Percentiles rank a stretch among this genome's conserved stretches.
Conservation (phyloP, 2,888 invertebrate genomes). For the Glaucopsyche alexis region DNA sequence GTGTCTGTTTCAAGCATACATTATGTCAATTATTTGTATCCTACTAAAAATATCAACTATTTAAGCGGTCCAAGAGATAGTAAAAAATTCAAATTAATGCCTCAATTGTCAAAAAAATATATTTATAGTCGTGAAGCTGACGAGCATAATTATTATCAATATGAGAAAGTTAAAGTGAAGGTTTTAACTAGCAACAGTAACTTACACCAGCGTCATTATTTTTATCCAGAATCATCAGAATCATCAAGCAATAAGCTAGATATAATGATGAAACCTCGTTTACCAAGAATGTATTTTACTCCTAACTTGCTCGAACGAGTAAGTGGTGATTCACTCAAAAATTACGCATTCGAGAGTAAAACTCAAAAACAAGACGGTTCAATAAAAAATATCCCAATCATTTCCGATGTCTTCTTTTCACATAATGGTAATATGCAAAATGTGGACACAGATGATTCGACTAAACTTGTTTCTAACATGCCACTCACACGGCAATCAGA, state of each 20-base stretch:
- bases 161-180: conserved; percentile 9
- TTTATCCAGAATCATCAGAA: conserved; percentile 2
- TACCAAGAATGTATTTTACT: background rate
- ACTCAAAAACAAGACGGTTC: background rate
- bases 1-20: background rate
- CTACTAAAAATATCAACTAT: background rate
- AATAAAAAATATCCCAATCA: background rate
- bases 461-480: too few relatives aligned
- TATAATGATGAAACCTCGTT: background rate
- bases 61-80: background rate
- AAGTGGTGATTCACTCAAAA: background rate
- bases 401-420: background rate
- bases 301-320: background rate
- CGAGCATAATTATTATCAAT: conserved; percentile 1
- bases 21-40: conserved; percentile 6
- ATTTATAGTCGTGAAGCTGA: background rate
- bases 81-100: background rate
- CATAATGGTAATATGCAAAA: background rate
- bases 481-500: background rate
- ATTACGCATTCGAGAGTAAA: background rate
- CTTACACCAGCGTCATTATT: background rate
- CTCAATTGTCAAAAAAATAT: background rate
- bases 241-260: background rate
- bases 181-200: background rate
- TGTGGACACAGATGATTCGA: background rate